Evolutionary conservation across 2,113 vertebrate species (phyloP), one percentile per base, ranked within the genome.

Genomic region (Vidua macroura): DNA sequence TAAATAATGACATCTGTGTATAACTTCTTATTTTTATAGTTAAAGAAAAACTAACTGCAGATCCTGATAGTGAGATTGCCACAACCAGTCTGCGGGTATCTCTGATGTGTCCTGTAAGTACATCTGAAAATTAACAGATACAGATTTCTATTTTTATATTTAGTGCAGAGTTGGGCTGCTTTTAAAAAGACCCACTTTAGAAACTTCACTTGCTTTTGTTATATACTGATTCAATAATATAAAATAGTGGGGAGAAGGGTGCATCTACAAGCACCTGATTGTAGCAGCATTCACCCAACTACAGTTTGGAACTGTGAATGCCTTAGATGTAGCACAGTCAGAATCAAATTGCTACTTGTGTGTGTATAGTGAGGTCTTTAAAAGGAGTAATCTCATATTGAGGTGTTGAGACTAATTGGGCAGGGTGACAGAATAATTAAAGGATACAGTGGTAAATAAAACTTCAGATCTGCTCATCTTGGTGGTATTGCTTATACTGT

Each of bases 41-140:
- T 93, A 99, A 99, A 98, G 99, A 99, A 97, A 99, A 99, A 96
- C 97, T 99, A 70, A 99, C 99, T 9, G 99, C 99, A 79, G 99
- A 99, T 95, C 99, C 99, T 37, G 99, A 99, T 94, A 99, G 99
- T 78, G 99, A 99, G 97, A 98, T 99, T 68, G 99, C 99, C 52
- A 99, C 99, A 49, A 99, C 99, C 43, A 99, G 99, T 79, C 98
- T 99, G 52, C 97, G 98, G 25, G 99, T 99, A 10, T 99, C 99
- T n/a, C 97, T 99, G 33, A 98, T 99, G 98, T 99, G 99, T 93
- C 99, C 99, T 91, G 99, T 99, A 98, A 99, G 98, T 98, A 95
- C 48, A 67, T 25, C 49, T 64, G n/a, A 43, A 62, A 46, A 91
- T 48, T 14, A 15, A n/a, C 23, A 4, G 30, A 19, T 31, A 25